Conservation (phyloP, 35 echinoderm and acorn worm genomes). For the Apostichopus parvimensis region DNA sequence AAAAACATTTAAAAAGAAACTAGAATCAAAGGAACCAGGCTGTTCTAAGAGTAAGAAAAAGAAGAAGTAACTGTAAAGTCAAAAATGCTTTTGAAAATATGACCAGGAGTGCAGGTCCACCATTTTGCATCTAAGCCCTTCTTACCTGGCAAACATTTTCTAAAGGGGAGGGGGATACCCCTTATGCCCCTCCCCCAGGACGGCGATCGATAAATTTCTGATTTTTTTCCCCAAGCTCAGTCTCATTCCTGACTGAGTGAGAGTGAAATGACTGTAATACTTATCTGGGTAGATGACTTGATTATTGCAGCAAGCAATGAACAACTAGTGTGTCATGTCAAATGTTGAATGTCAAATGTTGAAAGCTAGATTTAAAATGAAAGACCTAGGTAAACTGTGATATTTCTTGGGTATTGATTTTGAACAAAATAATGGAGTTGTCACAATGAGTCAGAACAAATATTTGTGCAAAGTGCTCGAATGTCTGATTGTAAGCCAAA, state of each 20-base stretch:
- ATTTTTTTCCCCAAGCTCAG: too few species aligned
- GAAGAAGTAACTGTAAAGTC: too few species aligned
- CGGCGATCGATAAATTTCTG: too few species aligned
- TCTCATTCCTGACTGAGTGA: background rate
- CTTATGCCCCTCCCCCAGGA: too few species aligned
- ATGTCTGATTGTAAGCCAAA: constrained; percentile 37
- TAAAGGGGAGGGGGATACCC: background rate
- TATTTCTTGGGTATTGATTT: too few species aligned
- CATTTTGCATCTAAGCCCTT: too few species aligned
- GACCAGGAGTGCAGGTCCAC: constrained; percentile 34
- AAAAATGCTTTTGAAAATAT: constrained; percentile 31
- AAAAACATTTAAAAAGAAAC: too few species aligned
- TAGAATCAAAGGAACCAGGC: too few species aligned
- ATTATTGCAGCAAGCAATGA: constrained; percentile 47
- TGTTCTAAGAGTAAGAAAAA: too few species aligned
- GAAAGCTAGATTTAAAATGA: constrained; percentile 50
- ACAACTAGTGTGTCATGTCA: background rate
- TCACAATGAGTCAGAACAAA: constrained; percentile 28
- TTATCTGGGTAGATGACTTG: constrained; percentile 62
- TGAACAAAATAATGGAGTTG: background rate
- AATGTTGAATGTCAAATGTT: background rate
- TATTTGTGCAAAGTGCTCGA: constrained; percentile 36
- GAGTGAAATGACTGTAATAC: constrained; percentile 13
- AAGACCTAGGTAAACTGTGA: constrained; percentile 49
- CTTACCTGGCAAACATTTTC: too few species aligned